A percentile compares a stretch with the other conserved stretches of the same genome.
Evolutionary conservation across 2,888 invertebrate genomes (phyloP).

Genomic region (Rhamphomyia laevipes): DNA sequence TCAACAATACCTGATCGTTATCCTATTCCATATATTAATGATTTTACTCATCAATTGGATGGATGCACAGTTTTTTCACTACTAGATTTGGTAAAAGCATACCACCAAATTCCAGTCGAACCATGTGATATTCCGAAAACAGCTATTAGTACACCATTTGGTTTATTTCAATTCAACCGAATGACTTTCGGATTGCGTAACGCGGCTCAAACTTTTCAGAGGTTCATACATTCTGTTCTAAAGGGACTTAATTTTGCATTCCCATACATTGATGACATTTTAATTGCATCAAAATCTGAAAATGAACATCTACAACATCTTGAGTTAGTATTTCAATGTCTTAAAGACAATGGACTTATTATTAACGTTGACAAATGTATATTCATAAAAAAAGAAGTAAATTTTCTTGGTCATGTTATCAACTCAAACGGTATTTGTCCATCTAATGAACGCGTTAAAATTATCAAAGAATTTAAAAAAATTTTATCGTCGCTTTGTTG

Average conservation of each 20-base stretch:
- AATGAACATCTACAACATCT: constrained; percentile 13
- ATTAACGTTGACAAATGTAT: constrained; percentile 18
- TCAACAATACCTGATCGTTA: constrained; percentile 7
- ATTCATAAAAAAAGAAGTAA: constrained; percentile 9
- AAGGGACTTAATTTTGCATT: constrained; percentile 18
- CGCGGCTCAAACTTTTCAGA: constrained; percentile 26
- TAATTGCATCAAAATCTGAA: constrained; percentile 6
- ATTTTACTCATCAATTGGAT: constrained; percentile 1
- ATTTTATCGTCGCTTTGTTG: too few species aligned
- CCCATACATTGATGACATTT: constrained; percentile 18
- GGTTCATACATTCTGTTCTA: constrained; percentile 23
- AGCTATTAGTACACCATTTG: constrained; percentile 21
- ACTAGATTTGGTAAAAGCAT: constrained; percentile 13
- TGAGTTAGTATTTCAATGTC: constrained; percentile 14
- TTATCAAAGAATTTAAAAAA: constrained; percentile 8
- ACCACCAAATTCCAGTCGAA: constrained; percentile 8
- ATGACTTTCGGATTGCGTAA: constrained; percentile 28
- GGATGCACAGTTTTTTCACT: constrained; percentile 14
- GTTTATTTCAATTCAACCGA: constrained; percentile 18
- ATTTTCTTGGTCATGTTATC: constrained; percentile 11
- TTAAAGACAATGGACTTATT: constrained; percentile 16
- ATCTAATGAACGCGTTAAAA: constrained; percentile 8
- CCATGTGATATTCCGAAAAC: constrained; percentile 13
- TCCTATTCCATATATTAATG: constrained; percentile 7
- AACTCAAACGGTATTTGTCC: constrained; percentile 7